These are phyloP conservation scores for Caenorhabditis doughertyi DNA, from an alignment of 2,888 invertebrate species.

Conservation along the genomic window DNA sequence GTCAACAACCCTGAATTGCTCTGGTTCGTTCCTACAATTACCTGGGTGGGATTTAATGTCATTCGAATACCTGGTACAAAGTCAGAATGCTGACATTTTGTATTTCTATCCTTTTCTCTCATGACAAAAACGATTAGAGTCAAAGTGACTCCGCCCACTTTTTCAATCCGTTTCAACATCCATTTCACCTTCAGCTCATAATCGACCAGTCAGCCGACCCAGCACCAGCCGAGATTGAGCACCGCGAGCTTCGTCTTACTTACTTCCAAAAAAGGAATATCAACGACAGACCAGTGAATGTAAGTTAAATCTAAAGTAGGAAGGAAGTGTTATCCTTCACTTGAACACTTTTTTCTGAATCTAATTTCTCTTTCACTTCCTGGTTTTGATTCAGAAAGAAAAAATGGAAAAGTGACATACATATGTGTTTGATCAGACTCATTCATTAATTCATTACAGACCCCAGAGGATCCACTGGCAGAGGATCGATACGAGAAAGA, in stretches of 20 bases:
- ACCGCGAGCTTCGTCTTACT: slow-evolving; percentile 53
- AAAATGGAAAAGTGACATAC: slow-evolving; percentile 35
- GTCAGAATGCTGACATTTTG: no score
- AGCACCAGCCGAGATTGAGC: slow-evolving; percentile 52
- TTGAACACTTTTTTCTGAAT: not conserved
- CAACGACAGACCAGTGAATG: slow-evolving; percentile 56
- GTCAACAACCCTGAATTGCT: not conserved
- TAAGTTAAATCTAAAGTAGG: no score
- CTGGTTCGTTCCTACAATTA: no score
- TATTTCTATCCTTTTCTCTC: no score
- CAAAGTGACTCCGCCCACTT: not conserved
- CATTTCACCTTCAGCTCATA: slow-evolving; percentile 53
- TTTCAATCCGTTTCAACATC: not conserved
- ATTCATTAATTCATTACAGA: slow-evolving; percentile 35
- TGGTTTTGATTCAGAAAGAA: slow-evolving; percentile 11
- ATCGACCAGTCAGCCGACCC: slow-evolving; percentile 64
- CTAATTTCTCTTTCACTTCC: slow-evolving; percentile 15
- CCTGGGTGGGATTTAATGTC: no score
- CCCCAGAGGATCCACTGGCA: slow-evolving; percentile 54
- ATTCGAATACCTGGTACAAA: no score
- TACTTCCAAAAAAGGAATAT: slow-evolving; percentile 59
- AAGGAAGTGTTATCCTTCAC: not conserved
- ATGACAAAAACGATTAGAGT: slow-evolving; percentile 10
- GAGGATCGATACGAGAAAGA: slow-evolving; percentile 82
- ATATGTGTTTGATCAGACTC: slow-evolving; percentile 3